A percentile compares a stretch with the other conserved stretches of the same genome.
Evolutionary conservation across 2,888 invertebrate species (phyloP).

Genomic region (Coleophora deauratella): DNA sequence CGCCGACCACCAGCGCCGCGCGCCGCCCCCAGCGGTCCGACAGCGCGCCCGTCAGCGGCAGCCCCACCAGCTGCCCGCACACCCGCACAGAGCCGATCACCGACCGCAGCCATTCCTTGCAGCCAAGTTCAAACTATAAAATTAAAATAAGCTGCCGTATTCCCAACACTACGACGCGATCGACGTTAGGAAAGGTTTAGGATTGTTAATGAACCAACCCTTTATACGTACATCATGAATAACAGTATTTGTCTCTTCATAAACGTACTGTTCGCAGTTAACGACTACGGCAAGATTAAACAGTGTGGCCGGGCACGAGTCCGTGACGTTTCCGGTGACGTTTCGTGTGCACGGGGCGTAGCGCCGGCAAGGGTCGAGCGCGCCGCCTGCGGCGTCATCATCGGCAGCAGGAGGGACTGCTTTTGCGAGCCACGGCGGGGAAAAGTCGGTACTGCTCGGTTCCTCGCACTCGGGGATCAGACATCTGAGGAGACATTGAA

Average conservation of each 20-base stretch:
- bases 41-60: slow-evolving; percentile 79
- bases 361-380: slow-evolving; percentile 3
- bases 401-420: too few species aligned
- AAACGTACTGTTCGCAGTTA: slow-evolving; percentile 9
- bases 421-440: too few species aligned
- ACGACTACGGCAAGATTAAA: slow-evolving; percentile 4
- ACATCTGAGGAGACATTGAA: too few species aligned
- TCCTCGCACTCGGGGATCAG: too few species aligned
- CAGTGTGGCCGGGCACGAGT: slow-evolving; percentile 7
- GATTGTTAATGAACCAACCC: too few species aligned
- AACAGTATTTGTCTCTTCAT: slow-evolving; percentile 9
- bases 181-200: too few species aligned
- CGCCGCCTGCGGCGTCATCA: neutral
- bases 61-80: slow-evolving; percentile 77
- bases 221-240: slow-evolving; percentile 9
- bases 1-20: slow-evolving; percentile 69
- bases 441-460: too few species aligned
- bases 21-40: slow-evolving; percentile 82
- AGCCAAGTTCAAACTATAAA: slow-evolving; percentile 64
- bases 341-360: neutral
- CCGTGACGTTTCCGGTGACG: neutral
- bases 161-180: too few species aligned
- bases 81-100: slow-evolving; percentile 81
- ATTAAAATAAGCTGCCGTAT: neutral
- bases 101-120: slow-evolving; percentile 80